These are phyloP conservation scores for Volucella bombylans DNA, from an alignment of 2,888 invertebrate genomes.

Conservation along the genomic window DNA sequence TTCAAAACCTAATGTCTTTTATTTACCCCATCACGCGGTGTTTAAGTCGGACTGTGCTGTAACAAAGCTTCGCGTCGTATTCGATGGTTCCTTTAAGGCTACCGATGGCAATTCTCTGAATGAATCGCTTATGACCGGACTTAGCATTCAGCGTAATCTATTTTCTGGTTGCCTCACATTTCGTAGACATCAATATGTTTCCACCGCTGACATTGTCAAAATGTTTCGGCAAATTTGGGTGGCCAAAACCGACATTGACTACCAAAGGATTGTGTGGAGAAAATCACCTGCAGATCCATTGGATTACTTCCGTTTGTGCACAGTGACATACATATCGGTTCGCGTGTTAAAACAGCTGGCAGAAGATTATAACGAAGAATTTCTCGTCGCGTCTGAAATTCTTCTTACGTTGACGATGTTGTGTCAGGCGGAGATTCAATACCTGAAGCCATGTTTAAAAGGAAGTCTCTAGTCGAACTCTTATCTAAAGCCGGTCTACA, in stretches of 20 bases:
- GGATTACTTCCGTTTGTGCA: background rate
- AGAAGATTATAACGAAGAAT: slow-evolving; percentile 45
- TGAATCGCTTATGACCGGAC: background rate
- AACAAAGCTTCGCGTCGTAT: no score
- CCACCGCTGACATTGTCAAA: background rate
- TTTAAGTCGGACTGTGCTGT: no score
- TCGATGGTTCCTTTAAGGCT: background rate
- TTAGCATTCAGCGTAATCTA: background rate
- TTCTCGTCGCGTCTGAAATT: no score
- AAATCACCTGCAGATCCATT: background rate
- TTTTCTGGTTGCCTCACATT: slow-evolving; percentile 3
- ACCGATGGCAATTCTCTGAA: background rate
- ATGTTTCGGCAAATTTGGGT: no score
- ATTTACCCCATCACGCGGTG: no score
- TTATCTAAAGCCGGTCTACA: background rate
- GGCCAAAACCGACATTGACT: no score
- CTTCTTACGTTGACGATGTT: background rate
- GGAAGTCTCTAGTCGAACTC: background rate
- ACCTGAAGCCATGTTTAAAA: background rate
- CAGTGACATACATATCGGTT: background rate
- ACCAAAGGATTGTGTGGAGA: no score
- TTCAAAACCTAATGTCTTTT: no score
- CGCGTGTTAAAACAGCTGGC: slow-evolving; percentile 57
- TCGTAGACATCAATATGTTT: background rate
- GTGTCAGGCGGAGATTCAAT: background rate